Evolutionary conservation across 2,888 invertebrate genomes (phyloP), one percentile per base, ranked within the genome.

Genomic region (Hypercompe scribonia): DNA sequence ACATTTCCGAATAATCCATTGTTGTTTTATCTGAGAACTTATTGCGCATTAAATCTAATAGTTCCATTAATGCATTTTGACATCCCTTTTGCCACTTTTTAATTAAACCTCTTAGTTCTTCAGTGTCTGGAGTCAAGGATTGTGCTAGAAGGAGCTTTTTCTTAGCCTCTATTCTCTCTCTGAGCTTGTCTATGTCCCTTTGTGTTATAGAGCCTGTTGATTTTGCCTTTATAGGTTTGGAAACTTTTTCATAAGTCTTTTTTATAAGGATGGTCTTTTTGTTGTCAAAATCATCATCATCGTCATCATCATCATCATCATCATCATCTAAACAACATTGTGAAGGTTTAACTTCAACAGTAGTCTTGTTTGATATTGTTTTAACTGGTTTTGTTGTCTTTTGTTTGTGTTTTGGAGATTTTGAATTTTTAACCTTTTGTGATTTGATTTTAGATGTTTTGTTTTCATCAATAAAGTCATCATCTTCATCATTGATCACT

Each of bases 61-160:
- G 88, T 73, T 96, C 95, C 75, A 92, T 90, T 31, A 96, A 84
- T 0, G 96, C 96, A 81, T 92, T 92, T 78, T 96, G 96, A 77
- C 96, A 96, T 1, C 96, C 96, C 71, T 89, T 92, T 79, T 95
- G 95, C 96, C 96, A 96, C 81, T 93, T 96, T 74, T 94, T 92
- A 42, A 96, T 96, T 39, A 96, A 88, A 61, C 78, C 87, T 75
- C 93, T 86, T 11, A 96, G 81, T 84, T 96, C 96, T 76, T 93
- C 93, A 0, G 94, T 92, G 61, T 96, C 96, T 68, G 94, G 91
- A 31, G 92, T 90, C 76, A 92, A 88, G 39, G 91, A 84, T 84
- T 91, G 90, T 0, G 93, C 92, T 70, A 94, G 67, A 1, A 95
- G 87, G 13, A 92, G 78, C 77, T 91, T 93, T 78, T 95, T 94